Conservation (phyloP, 2,888 invertebrate species). For the Andrena chrysosceles region DNA sequence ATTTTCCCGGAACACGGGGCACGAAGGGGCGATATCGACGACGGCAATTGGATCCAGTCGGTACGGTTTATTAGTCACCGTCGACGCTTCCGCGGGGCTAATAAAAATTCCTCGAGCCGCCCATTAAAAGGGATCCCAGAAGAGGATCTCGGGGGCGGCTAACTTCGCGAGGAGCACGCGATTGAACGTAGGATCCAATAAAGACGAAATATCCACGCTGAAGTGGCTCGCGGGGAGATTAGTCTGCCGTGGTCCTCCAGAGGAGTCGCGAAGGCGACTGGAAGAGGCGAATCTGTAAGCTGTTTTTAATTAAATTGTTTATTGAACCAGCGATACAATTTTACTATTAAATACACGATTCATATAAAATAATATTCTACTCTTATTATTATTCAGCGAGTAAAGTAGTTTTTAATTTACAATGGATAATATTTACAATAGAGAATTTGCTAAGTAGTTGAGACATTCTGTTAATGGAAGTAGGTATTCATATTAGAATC, state of each 20-base stretch:
- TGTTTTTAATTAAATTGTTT: constrained; percentile 31
- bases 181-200: constrained; percentile 27
- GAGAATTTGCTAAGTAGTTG: too few relatives aligned
- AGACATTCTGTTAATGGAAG: too few relatives aligned
- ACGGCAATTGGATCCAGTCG: background rate
- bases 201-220: constrained; percentile 31
- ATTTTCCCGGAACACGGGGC: background rate
- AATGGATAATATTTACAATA: too few relatives aligned
- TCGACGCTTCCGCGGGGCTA: constrained; percentile 1
- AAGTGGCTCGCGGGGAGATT: constrained; percentile 17
- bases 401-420: too few relatives aligned
- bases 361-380: too few relatives aligned
- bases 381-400: too few relatives aligned
- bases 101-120: constrained; percentile 24
- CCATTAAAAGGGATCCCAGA: background rate
- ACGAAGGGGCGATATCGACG: constrained; percentile 6
- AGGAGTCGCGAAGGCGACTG: constrained; percentile 4
- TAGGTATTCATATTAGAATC: too few relatives aligned
- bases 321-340: background rate
- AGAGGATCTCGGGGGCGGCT: background rate
- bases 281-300: background rate
- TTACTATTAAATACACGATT: too few relatives aligned
- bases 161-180: constrained; percentile 12
- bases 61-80: constrained; percentile 18
- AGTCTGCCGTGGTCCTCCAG: constrained; percentile 24